Percentiles rank a stretch among this genome's conserved stretches.
Conservation (phyloP, 2,888 invertebrate species). For the Caenorhabditis wallacei region DNA sequence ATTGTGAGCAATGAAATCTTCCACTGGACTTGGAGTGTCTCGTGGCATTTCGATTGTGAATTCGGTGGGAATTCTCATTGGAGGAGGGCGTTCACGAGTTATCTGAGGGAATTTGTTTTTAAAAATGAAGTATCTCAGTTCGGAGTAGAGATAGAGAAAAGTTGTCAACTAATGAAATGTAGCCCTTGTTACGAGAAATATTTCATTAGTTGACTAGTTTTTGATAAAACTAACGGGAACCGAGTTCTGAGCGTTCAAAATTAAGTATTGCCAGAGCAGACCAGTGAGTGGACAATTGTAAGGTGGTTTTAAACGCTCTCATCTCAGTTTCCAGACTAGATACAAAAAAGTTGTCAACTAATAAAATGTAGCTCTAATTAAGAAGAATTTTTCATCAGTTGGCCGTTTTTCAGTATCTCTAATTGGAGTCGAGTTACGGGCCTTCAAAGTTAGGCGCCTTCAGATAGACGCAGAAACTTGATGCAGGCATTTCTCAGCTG, state of each 20-base stretch:
- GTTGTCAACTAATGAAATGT: not conserved
- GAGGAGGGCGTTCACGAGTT: slow-evolving; percentile 18
- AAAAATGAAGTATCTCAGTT: not conserved
- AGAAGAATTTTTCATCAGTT: not conserved
- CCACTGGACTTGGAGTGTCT: slow-evolving; percentile 26
- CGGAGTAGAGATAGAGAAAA: not conserved
- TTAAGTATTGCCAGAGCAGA: no score
- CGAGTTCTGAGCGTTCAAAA: no score
- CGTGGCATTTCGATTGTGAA: slow-evolving; percentile 25
- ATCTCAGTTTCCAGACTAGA: no score
- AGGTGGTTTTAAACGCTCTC: no score
- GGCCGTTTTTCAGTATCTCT: not conserved
- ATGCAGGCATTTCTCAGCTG: no score
- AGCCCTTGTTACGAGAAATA: no score
- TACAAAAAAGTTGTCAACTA: no score
- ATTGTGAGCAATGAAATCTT: slow-evolving; percentile 1
- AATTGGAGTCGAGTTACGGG: not conserved
- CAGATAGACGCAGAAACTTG: no score
- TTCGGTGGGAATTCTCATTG: slow-evolving; percentile 4
- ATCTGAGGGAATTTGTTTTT: slow-evolving; percentile 5
- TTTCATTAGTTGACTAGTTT: no score
- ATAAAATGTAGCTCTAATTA: not conserved
- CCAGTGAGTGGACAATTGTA: no score
- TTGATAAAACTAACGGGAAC: no score
- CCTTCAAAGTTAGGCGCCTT: no score